Conservation (phyloP, 2,888 invertebrate species). For the Xestia xanthographa region DNA sequence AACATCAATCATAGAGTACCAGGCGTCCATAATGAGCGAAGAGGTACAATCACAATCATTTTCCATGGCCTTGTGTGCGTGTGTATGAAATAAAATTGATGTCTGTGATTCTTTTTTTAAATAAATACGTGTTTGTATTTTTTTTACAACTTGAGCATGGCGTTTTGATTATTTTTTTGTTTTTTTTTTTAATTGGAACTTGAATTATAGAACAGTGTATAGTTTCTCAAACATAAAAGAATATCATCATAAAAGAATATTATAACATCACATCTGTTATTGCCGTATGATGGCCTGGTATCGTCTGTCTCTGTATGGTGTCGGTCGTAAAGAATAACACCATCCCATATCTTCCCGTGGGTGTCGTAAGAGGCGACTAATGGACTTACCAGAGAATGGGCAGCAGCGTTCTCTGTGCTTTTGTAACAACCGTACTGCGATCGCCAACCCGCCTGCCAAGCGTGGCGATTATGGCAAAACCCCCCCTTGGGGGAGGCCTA, state of each 20-base stretch:
- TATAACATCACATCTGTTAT: not conserved
- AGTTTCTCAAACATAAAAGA: not conserved
- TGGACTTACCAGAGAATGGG: too few relatives aligned
- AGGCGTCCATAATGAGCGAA: conserved; percentile 67
- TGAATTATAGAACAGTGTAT: not conserved
- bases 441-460: too few relatives aligned
- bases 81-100: conserved; percentile 41
- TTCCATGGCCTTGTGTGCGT: conserved; percentile 66
- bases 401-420: too few relatives aligned
- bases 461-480: too few relatives aligned
- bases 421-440: too few relatives aligned
- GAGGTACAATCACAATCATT: conserved; percentile 67
- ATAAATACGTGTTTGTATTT: conserved; percentile 31
- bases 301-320: too few relatives aligned
- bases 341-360: too few relatives aligned
- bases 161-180: conserved; percentile 11
- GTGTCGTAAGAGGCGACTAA: too few relatives aligned
- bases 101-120: conserved; percentile 47
- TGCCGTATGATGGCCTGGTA: too few relatives aligned
- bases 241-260: too few relatives aligned
- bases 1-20: conserved; percentile 67
- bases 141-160: conserved; percentile 13
- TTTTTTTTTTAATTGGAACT: not conserved
- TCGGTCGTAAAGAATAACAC: too few relatives aligned
- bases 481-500: too few relatives aligned